Conservation (phyloP, 2,113 vertebrate genomes). For the Rana temporaria region DNA sequence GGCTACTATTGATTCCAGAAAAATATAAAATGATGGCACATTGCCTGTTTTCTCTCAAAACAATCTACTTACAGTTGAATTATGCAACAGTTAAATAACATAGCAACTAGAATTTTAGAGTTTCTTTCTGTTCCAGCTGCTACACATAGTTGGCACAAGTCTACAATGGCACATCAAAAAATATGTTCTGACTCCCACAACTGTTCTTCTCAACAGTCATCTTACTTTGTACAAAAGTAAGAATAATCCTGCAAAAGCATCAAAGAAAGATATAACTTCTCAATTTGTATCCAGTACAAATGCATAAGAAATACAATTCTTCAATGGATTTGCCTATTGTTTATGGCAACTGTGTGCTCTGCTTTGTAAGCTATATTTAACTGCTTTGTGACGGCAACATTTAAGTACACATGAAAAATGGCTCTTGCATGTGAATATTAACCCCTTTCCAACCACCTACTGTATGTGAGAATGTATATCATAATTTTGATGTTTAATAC, state of each 20-base stretch:
- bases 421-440: too few relatives aligned
- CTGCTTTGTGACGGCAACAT: too few relatives aligned
- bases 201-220: constrained; percentile 27
- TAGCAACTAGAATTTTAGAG: constrained; percentile 29
- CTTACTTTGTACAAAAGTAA: constrained; percentile 28
- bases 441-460: too few relatives aligned
- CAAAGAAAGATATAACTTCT: too few relatives aligned
- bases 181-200: constrained; percentile 40
- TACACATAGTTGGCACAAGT: constrained; percentile 38
- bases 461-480: too few relatives aligned
- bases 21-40: constrained; percentile 19
- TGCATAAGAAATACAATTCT: too few relatives aligned
- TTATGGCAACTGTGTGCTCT: too few relatives aligned
- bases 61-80: constrained; percentile 47
- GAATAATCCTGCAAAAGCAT: constrained; percentile 19
- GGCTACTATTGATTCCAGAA: background rate
- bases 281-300: too few relatives aligned
- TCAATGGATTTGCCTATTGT: too few relatives aligned
- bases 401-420: too few relatives aligned
- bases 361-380: too few relatives aligned
- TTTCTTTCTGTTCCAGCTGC: constrained; percentile 15
- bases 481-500: too few relatives aligned
- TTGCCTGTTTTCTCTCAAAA: constrained; percentile 20
- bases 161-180: constrained; percentile 32
- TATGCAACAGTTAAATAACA: constrained; percentile 45